Conservation (phyloP, 2,113 vertebrate species). For the Mungos mungo region DNA sequence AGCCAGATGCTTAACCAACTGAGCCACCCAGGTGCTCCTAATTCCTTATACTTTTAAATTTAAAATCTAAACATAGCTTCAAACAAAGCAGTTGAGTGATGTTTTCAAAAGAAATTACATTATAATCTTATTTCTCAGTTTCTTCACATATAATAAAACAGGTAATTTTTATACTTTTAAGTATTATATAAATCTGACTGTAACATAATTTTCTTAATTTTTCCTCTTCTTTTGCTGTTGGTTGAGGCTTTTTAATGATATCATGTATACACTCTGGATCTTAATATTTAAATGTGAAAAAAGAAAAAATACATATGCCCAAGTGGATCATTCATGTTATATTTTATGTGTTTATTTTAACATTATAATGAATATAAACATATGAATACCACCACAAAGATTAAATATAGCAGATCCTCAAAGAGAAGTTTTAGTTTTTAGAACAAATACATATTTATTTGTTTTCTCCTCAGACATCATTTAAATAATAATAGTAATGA, state of each 20-base stretch:
- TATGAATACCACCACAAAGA: background rate
- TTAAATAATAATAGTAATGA: background rate
- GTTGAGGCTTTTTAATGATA: background rate
- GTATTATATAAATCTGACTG: background rate
- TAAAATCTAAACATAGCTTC: background rate
- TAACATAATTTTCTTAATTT: background rate
- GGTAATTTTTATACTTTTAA: slow-evolving; percentile 17
- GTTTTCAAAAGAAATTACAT: background rate
- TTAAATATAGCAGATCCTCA: background rate
- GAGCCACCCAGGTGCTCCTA: too few species aligned
- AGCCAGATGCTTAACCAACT: too few species aligned
- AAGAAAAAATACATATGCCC: background rate
- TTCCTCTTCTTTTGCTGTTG: background rate
- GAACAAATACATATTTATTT: background rate
- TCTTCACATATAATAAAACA: background rate
- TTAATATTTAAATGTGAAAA: background rate
- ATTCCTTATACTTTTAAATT: background rate
- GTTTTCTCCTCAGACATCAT: background rate
- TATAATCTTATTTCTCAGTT: background rate
- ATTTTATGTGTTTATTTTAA: background rate
- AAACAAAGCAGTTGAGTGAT: background rate
- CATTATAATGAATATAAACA: background rate
- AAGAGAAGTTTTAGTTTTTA: background rate
- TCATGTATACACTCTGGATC: background rate
- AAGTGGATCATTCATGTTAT: background rate